Evolutionary conservation across 2,113 vertebrate species (phyloP), one percentile per base, ranked within the genome.

Genomic region (Colius striatus): DNA sequence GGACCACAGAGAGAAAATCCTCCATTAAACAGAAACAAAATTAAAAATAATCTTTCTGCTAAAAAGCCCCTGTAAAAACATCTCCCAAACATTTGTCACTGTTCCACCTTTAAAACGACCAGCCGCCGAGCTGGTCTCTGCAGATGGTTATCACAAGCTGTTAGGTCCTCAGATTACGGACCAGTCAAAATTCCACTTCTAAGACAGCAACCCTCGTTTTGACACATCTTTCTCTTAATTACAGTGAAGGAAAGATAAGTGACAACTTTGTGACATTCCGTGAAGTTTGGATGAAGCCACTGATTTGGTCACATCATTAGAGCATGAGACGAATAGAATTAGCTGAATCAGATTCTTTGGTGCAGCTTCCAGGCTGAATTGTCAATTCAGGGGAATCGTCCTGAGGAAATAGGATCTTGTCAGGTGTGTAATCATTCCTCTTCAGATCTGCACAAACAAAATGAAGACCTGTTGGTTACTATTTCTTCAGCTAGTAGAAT

Each of bases 341-440:
- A 79, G 98, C 87, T 41, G 97, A 95, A 84, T 97, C 98, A 5
- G 98, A 98, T 96, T 99, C 99, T 98, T 98, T 99, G 98, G 98
- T 98, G 83, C 98, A 97, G 91, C 97, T 98, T 77, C 98, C 99
- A 76, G 98, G 96, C 91, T 98, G 97, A 97, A 97, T 96, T 72
- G 97, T 98, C 91, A 98, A 53, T 87, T 98, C 98, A 77, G 98
- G 96, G 71, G 98, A 97, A 95, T 99, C 99, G 4, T 99, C 99
- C 84, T 99, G 99, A 96, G 98, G 98, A 95, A 99, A 98, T 19
- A 98, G 97, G 50, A 99, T 98, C 96, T 98, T 99, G 93, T 99
- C 99, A 50, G 99, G 99, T 0, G 99, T 99, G 97, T 99, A 99
- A 89, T 99, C 99, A 5, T 99, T 99, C 90, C 99, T 98, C 97